Percentiles rank a stretch among this genome's conserved stretches.
Evolutionary conservation across 2,888 invertebrate genomes (phyloP).

Genomic region (Eremobia ochroleuca): DNA sequence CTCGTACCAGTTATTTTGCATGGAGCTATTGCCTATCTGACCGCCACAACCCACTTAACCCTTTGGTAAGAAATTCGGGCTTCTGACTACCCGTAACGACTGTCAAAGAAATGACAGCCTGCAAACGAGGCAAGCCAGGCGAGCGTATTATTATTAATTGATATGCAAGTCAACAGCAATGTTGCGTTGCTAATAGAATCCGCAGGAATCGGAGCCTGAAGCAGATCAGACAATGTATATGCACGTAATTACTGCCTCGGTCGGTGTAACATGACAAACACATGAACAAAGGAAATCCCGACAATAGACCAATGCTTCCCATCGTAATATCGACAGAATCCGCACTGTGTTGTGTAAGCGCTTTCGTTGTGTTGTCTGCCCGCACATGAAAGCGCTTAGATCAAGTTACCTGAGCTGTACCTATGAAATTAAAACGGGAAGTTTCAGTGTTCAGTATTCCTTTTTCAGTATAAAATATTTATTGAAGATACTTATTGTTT

Average conservation of each 20-base stretch:
- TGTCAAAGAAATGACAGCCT: not conserved
- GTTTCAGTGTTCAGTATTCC: not conserved
- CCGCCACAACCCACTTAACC: not conserved
- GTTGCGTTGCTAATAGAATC: not conserved
- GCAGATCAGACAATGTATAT: not conserved
- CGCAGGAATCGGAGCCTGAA: not conserved
- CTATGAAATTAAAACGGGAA: constrained; percentile 11
- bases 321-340: not conserved
- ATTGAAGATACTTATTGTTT: not conserved
- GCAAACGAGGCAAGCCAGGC: too few relatives aligned
- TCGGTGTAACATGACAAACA: not conserved
- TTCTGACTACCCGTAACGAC: too few relatives aligned
- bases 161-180: not conserved
- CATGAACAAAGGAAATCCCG: not conserved
- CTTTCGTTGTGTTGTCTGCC: too few relatives aligned
- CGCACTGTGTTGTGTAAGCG: too few relatives aligned
- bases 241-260: not conserved
- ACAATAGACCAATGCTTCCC: not conserved
- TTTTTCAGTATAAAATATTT: constrained; percentile 10
- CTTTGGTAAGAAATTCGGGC: not conserved
- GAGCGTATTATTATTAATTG: not conserved
- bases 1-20: not conserved
- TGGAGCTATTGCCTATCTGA: not conserved
- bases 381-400: not conserved
- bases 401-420: constrained; percentile 18